Percentiles rank a stretch among this genome's conserved stretches.
These are phyloP conservation scores for Notolepis coatsorum DNA, from an alignment of 2,797 vertebrate species.

Conservation along the genomic window DNA sequence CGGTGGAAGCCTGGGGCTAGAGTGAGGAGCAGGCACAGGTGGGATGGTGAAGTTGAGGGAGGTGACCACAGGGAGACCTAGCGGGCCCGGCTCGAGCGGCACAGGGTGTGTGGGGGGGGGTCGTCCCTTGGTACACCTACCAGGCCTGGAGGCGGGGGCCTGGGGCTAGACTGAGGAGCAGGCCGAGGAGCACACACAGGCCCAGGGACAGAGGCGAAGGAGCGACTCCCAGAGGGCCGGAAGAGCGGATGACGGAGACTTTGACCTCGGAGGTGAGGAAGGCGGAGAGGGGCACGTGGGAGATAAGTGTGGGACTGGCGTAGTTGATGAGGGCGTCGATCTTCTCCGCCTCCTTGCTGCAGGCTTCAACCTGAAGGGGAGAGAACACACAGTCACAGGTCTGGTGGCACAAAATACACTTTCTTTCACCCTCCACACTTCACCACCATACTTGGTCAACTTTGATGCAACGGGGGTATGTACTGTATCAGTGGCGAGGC, in stretches of 20 bases:
- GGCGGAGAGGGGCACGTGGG: conserved; percentile 93
- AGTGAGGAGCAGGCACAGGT: conserved; percentile 25
- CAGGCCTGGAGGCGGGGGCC: conserved; percentile 43
- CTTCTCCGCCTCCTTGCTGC: conserved; percentile 98
- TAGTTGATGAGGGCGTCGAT: conserved; percentile 97
- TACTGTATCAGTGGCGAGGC: no score
- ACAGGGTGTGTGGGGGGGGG: no score
- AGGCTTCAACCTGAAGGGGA: conserved; percentile 90
- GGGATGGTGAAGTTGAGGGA: not conserved
- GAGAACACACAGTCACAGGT: conserved; percentile 6
- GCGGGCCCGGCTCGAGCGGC: not conserved
- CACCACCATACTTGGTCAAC: no score
- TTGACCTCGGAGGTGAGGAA: conserved; percentile 90
- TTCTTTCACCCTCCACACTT: no score
- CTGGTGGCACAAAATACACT: no score
- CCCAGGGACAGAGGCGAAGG: conserved; percentile 45
- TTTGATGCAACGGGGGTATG: no score
- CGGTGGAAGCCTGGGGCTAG: conserved; percentile 19
- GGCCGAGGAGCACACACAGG: conserved; percentile 63
- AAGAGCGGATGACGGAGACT: conserved; percentile 84
- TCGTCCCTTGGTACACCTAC: conserved; percentile 1
- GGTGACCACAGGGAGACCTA: not conserved
- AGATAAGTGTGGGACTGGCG: conserved; percentile 91
- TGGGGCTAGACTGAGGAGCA: conserved; percentile 50
- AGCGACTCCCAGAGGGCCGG: conserved; percentile 40